Conservation (phyloP, 1,140 invertebrate genomes). For the Drosophila nebulosa region DNA sequence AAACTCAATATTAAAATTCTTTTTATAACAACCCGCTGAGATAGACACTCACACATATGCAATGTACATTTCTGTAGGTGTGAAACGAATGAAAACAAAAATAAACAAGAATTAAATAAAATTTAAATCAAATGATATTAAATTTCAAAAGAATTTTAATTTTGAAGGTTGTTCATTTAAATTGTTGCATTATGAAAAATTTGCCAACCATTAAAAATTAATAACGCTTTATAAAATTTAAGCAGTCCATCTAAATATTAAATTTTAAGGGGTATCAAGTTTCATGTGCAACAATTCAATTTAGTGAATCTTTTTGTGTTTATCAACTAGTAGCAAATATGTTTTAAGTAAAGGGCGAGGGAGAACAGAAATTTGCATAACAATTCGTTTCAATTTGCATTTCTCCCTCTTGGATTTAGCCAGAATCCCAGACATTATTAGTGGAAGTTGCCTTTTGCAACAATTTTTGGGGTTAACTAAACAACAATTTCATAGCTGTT, state of each 20-base stretch:
- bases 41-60: not conserved
- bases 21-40: conserved; percentile 11
- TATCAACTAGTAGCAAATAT: not conserved
- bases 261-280: not conserved
- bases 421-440: conserved; percentile 40
- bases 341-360: not conserved
- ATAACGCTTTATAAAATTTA: not conserved
- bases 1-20: conserved; percentile 27
- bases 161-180: conserved; percentile 14
- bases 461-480: conserved; percentile 53
- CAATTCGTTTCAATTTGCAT: conserved; percentile 62
- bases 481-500: conserved; percentile 13
- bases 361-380: conserved; percentile 49
- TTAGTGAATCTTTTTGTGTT: not conserved
- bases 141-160: conserved; percentile 42
- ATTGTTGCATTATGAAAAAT: conserved; percentile 13
- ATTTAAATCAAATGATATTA: conserved; percentile 42
- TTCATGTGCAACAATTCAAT: not conserved
- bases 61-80: not conserved
- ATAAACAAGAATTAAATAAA: conserved; percentile 9
- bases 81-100: too few relatives aligned
- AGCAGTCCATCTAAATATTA: too few relatives aligned
- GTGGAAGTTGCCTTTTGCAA: conserved; percentile 46
- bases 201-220: not conserved
- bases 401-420: conserved; percentile 32